These are phyloP conservation scores for Apostichopus japonicus DNA, from an alignment of 35 echinoderm and acorn worm genomes.

Conservation along the genomic window DNA sequence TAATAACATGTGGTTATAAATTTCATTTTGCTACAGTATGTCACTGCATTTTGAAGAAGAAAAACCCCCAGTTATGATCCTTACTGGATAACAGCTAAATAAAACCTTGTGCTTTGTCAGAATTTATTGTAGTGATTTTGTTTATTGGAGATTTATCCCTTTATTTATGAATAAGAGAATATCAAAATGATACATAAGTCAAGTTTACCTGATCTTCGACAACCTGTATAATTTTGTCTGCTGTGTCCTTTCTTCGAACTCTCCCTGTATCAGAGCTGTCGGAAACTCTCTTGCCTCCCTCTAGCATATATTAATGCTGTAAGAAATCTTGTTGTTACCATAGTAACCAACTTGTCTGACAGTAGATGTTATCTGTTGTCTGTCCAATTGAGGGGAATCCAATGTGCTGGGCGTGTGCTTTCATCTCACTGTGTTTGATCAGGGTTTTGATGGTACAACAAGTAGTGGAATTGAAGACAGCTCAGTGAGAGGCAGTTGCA, in stretches of 20 bases:
- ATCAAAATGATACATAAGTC: too few species aligned
- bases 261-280: background rate
- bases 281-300: background rate
- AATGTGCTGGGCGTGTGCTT: slow-evolving; percentile 34
- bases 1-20: too few species aligned
- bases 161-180: too few species aligned
- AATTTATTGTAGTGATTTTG: too few species aligned
- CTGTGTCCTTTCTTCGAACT: background rate
- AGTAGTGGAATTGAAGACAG: background rate
- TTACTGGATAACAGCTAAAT: too few species aligned
- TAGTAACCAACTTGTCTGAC: slow-evolving; percentile 40
- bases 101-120: too few species aligned
- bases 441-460: background rate
- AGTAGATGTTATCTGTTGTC: slow-evolving; percentile 38
- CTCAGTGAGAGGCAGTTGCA: background rate
- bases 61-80: too few species aligned
- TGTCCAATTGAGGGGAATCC: slow-evolving; percentile 10
- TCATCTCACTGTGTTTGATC: background rate
- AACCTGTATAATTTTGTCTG: too few species aligned
- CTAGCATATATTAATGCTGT: slow-evolving; percentile 12
- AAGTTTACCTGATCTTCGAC: too few species aligned
- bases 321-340: slow-evolving; percentile 26
- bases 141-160: too few species aligned
- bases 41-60: too few species aligned
- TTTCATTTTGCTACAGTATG: too few species aligned